Evolutionary conservation across 2,113 vertebrate genomes (phyloP), one percentile per base, ranked within the genome.

Genomic region (Clupea harengus): DNA sequence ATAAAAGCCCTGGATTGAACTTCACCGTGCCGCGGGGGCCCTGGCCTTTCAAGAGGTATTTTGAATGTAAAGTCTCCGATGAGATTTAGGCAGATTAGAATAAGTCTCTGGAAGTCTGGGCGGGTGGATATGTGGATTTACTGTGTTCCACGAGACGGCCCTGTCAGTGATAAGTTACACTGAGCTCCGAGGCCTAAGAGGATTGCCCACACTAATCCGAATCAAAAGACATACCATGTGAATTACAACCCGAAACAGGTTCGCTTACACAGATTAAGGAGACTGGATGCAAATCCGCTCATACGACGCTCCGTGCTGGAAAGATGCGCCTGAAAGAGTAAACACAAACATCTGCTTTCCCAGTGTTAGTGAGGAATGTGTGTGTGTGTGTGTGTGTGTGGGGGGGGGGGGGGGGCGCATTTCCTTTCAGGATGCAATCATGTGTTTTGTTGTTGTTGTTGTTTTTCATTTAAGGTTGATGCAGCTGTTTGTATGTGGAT

Each of bases 201-300:
- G 95, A 96, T 97, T 95, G 64, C 90, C 91, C 86, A 86, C 91
- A 94, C 96, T 96, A 96, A 96, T 94, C 95, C 95, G 91, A 96
- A 96, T 94, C 94, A 94, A 94, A 95, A 96, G 95, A 95, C 96
- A 95, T 92, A 95, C 95, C 94, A 95, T 95, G 95, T 95, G 96
- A 96, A 96, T 97, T 95, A 96, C 95, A 96, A 94, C 95, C 95
- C 92, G 91, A 95, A 95, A 96, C 96, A 95, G 95, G 95, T 96
- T 96, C 94, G 89, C 95, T 94, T 94, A 95, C 92, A 94, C 92
- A 95, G 94, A 96, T 96, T 95, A 95, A 90, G 94, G 90, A 95
- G 92, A 88, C 92, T 90, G 90, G 93, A 94, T 94, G 93, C 93
- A 94, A 95, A 95, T 95, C 94, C 93, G 93, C 93, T 94, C 94